phyloP scores from a whole-genome alignment of 2,113 vertebrate genomes.

The Erythrolamprus reginae region DNA sequence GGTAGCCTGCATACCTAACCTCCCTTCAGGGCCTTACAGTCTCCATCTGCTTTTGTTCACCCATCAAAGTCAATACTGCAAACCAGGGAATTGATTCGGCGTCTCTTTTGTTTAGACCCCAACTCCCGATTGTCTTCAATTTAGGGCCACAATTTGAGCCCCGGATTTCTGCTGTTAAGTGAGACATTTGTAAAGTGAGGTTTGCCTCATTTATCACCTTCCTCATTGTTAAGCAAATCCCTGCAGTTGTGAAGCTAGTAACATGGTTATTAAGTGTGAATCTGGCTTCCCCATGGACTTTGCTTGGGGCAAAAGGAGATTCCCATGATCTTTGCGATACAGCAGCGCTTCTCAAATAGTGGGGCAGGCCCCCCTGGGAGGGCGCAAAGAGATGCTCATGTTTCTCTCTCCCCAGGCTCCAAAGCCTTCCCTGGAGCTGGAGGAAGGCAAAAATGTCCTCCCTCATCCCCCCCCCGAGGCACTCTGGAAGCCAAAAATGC shows the following conservation, averaged over 20 bases:
- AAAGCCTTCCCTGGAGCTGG: no score
- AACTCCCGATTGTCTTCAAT: not conserved
- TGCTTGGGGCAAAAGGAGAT: not conserved
- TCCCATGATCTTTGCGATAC: not conserved
- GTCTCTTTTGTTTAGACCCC: not conserved
- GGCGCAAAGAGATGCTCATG: no score
- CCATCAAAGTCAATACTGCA: not conserved
- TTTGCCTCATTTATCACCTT: no score
- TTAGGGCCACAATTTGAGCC: not conserved
- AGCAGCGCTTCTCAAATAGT: no score
- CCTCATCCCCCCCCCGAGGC: no score
- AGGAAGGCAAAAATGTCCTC: no score
- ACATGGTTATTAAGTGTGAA: no score
- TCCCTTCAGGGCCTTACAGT: not conserved
- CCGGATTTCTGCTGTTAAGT: not conserved
- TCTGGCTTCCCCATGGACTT: not conserved
- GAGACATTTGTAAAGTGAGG: not conserved
- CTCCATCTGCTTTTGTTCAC: not conserved
- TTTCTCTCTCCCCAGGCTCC: no score
- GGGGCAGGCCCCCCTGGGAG: no score
- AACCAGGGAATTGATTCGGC: no score
- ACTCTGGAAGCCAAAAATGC: no score
- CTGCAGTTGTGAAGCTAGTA: no score
- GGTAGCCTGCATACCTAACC: not conserved
- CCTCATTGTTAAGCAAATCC: not conserved